Percentiles rank a stretch among this genome's conserved stretches.
These are phyloP conservation scores for Nasua narica DNA, from an alignment of 2,797 vertebrate species.

Conservation along the genomic window DNA sequence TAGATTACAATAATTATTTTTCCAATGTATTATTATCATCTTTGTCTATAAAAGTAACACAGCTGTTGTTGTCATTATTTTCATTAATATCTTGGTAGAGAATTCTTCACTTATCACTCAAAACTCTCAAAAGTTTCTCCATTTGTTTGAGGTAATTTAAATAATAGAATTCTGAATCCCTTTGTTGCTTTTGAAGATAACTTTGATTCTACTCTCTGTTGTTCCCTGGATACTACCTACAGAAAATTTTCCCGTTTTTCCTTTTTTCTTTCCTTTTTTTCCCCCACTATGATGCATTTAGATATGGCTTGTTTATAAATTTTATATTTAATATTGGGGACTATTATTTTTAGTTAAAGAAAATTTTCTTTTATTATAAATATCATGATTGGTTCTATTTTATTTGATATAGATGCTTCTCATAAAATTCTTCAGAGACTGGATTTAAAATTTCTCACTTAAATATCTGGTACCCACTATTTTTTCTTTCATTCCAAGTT, in stretches of 20 bases:
- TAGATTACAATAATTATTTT: background rate
- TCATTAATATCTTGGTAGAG: background rate
- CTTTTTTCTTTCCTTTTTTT: background rate
- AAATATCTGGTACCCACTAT: background rate
- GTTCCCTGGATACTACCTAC: background rate
- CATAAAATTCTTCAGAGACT: background rate
- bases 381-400: background rate
- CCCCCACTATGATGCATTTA: background rate
- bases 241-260: background rate
- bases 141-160: background rate
- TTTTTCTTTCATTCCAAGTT: background rate
- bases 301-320: background rate
- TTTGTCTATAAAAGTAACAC: background rate
- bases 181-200: background rate
- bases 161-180: background rate
- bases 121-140: background rate
- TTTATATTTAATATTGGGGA: background rate
- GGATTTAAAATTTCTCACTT: background rate
- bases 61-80: background rate
- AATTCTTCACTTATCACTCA: background rate
- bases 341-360: background rate
- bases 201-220: background rate
- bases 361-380: background rate
- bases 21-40: background rate
- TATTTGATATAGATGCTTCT: background rate